Evolutionary conservation across 1,140 invertebrate genomes (phyloP), one percentile per base, ranked within the genome.

Genomic region (Leptinotarsa texana): DNA sequence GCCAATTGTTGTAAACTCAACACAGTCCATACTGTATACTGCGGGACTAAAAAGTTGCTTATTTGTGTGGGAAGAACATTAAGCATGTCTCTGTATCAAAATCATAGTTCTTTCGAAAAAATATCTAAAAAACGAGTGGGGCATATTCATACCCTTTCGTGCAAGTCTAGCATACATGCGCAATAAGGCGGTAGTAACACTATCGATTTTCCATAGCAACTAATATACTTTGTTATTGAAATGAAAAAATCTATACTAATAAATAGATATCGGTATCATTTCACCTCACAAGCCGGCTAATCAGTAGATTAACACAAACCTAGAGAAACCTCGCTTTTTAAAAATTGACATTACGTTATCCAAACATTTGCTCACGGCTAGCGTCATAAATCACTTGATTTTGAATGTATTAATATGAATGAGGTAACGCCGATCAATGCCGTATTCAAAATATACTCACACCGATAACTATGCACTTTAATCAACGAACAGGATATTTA

Each of bases 381-480:
- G 51, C 51, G 51, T 57, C 3, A 57, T 57, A 57, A 57, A 57
- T 18, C 51, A 57, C 51, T 57, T 18, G 51, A n/a, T 57, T 57
- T 42, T 42, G 33, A 42, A 42, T 42, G 33, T 42, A 57, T 57
- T 57, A 57, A 57, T 57, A 57, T 57, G 15, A 57, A 57, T 57
- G 51, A 57, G 51, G 51, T 57, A 57, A 57, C n/a, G n/a, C 51
- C 51, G 51, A 17, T 57, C 6, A 17, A 18, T 57, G n/a, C 51
- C 15, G 51, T 57, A 57, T 18, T 18, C 51, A 57, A 57, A 57
- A 57, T 57, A 57, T 57, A 57, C 51, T 57, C 51, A 57, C 51
- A 15, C 33, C 33, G 33, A 18, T 57, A 57, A 57, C 51, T 57
- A 57, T 57, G 51, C n/a, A 57, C 15, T 57, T 57, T 42, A 42